Evolutionary conservation across 2,888 invertebrate species (phyloP).

Genomic region (Creontiades dilutus): DNA sequence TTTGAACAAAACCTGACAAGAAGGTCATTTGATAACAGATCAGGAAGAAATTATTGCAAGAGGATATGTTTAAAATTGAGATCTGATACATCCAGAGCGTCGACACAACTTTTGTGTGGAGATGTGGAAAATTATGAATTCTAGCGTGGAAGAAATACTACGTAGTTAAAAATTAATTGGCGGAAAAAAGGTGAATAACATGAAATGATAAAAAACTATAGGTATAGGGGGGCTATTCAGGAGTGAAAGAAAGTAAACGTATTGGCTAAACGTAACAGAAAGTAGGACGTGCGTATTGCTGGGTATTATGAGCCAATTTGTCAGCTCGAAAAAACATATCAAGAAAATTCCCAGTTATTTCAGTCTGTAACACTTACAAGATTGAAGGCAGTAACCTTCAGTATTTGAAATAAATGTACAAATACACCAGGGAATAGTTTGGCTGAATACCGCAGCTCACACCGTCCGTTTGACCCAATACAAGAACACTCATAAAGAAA

Average conservation of each 20-base stretch:
- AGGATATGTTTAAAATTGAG: conserved; percentile 18
- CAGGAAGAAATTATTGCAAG: conserved; percentile 6
- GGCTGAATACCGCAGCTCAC: not conserved
- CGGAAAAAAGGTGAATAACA: too few species aligned
- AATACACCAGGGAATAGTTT: not conserved
- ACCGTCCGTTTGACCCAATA: not conserved
- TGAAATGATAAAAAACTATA: too few species aligned
- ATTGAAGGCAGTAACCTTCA: not conserved
- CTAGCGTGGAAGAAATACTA: too few species aligned
- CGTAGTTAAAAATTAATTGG: too few species aligned
- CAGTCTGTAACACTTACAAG: too few species aligned
- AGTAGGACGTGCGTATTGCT: too few species aligned
- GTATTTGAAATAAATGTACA: not conserved
- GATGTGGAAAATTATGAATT: not conserved
- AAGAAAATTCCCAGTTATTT: too few species aligned
- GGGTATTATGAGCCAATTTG: too few species aligned
- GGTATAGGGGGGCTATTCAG: too few species aligned
- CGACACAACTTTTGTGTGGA: not conserved
- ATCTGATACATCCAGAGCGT: not conserved
- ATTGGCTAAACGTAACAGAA: too few species aligned
- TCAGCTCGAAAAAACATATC: too few species aligned
- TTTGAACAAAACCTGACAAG: not conserved
- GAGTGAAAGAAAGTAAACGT: too few species aligned
- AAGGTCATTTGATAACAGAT: not conserved
- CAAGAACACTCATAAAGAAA: not conserved